Evolutionary conservation across 2,888 invertebrate genomes (phyloP).

Genomic region (Trileptium ribeirensis): DNA sequence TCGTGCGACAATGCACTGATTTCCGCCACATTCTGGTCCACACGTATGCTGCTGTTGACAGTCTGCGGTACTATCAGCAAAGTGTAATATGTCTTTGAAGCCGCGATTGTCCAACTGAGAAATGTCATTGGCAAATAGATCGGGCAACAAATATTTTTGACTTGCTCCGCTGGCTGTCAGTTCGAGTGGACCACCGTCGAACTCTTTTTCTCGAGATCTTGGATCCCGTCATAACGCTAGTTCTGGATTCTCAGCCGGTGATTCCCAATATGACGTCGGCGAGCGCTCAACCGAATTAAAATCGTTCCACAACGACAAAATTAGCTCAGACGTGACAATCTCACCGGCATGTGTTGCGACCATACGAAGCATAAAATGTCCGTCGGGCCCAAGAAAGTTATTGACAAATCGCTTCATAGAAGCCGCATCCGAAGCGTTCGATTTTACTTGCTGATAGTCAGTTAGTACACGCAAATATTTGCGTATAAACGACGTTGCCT

Average conservation of each 20-base stretch:
- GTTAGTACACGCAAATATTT: conserved; percentile 49
- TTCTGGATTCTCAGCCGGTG: conserved; percentile 26
- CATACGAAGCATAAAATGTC: conserved; percentile 51
- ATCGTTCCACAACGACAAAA: conserved; percentile 50
- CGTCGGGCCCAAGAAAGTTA: conserved; percentile 45
- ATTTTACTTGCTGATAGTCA: conserved; percentile 47
- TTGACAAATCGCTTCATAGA: conserved; percentile 49
- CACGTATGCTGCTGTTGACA: no score
- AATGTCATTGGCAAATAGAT: no score
- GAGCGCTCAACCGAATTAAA: conserved; percentile 50
- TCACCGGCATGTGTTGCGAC: conserved; percentile 51
- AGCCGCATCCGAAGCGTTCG: conserved; percentile 46
- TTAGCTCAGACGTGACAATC: conserved; percentile 48
- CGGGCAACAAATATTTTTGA: no score
- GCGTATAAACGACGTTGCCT: conserved; percentile 48
- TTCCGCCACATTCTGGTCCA: no score
- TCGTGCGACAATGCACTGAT: no score
- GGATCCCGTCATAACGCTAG: not conserved
- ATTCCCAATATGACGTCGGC: conserved; percentile 48
- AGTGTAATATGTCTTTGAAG: no score
- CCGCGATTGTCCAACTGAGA: no score
- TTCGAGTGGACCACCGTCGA: no score
- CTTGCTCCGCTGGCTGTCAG: no score
- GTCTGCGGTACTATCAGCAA: no score
- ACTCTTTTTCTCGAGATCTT: not conserved